phyloP scores from a whole-genome alignment of 37 sponge, comb jelly and placozoan species.

The Chondrilla cf. caribensis region DNA sequence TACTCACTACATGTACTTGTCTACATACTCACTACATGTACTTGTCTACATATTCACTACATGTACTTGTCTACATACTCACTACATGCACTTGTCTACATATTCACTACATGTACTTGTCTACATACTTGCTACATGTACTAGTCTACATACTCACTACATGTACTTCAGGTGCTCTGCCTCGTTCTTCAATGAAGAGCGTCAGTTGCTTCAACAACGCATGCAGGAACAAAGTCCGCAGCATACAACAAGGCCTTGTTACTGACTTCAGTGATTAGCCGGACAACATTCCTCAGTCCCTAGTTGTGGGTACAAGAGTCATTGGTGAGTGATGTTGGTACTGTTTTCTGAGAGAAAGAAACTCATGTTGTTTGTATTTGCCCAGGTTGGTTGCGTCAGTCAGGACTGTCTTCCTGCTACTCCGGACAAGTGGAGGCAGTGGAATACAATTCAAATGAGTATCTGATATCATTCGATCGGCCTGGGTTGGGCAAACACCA shows the following conservation, averaged over 20 bases:
- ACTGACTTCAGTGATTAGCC: conserved; percentile 49
- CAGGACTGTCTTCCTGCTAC: conserved; percentile 56
- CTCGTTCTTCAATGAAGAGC: conserved; percentile 78
- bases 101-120: too few relatives aligned
- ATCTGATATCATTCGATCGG: conserved; percentile 84
- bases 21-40: too few relatives aligned
- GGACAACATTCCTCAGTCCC: conserved; percentile 71
- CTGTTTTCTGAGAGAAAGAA: too few relatives aligned
- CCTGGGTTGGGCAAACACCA: conserved; percentile 73
- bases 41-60: too few relatives aligned
- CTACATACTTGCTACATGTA: too few relatives aligned
- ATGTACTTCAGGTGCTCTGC: conserved; percentile 59
- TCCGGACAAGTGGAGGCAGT: conserved; percentile 88
- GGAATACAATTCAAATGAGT: conserved; percentile 57
- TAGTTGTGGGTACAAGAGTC: conserved; percentile 85
- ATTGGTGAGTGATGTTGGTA: conserved; percentile 56
- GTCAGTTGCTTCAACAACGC: conserved; percentile 55
- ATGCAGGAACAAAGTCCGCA: conserved; percentile 69
- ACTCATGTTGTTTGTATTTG: background rate
- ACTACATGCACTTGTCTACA: too few relatives aligned
- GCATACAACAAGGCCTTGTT: conserved; percentile 41
- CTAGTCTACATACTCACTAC: too few relatives aligned
- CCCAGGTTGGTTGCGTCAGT: conserved; percentile 51
- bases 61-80: too few relatives aligned
- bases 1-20: too few relatives aligned